Percentiles rank a stretch among this genome's conserved stretches.
These are phyloP conservation scores for Seira ritae DNA, from an alignment of 2,888 invertebrate species.

Conservation along the genomic window DNA sequence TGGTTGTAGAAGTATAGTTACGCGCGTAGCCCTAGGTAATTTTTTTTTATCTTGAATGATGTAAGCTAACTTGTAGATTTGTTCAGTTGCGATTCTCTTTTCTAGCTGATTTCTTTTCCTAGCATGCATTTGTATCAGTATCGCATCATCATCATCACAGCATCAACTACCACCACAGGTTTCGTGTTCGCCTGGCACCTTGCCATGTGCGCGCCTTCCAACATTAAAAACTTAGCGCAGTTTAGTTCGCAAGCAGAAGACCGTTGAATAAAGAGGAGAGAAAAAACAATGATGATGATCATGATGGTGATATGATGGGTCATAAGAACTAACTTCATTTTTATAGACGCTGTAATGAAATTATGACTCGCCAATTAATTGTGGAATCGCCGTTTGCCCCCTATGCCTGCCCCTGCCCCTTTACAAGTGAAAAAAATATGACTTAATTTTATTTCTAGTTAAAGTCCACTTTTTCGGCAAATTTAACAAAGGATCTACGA, in stretches of 20 bases:
- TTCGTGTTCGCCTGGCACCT: constrained; percentile 15
- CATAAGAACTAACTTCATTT: constrained; percentile 1
- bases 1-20: no score
- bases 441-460: no score
- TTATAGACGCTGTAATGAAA: background rate
- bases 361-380: constrained; percentile 11
- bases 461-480: no score
- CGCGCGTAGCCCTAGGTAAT: no score
- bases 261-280: background rate
- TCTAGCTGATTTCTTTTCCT: background rate
- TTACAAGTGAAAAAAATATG: no score
- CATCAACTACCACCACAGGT: background rate
- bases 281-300: background rate
- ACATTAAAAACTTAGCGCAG: no score
- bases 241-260: no score
- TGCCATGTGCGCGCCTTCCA: constrained; percentile 13
- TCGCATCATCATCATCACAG: background rate
- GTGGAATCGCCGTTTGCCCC: no score
- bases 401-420: no score
- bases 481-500: no score
- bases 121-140: background rate
- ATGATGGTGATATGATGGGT: no score
- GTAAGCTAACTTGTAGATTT: background rate
- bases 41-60: background rate
- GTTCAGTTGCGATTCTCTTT: no score